phyloP scores from a whole-genome alignment of 92 coral and sea anemone species.

The Epizoanthus ramosus region DNA sequence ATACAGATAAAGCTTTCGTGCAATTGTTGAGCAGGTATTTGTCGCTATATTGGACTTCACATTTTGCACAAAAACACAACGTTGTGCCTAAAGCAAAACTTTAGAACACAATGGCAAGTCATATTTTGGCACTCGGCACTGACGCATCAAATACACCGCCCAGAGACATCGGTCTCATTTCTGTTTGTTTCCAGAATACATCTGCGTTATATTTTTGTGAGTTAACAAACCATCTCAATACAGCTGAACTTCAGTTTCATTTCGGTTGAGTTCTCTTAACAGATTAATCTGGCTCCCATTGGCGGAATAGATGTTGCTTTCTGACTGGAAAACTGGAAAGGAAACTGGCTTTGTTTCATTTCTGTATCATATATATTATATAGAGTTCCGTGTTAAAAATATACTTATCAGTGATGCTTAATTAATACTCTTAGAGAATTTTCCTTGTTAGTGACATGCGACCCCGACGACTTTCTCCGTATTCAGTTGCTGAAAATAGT shows the following conservation, averaged over 20 bases:
- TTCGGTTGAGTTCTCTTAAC: too few relatives aligned
- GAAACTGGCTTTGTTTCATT: neutral
- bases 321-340: neutral
- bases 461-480: neutral
- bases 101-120: neutral
- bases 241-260: neutral
- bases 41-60: slow-evolving; percentile 33
- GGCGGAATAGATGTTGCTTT: neutral
- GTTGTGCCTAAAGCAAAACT: slow-evolving; percentile 24
- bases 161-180: neutral
- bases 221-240: neutral
- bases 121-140: slow-evolving; percentile 21
- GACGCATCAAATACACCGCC: slow-evolving; percentile 39
- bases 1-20: neutral
- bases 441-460: neutral
- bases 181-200: neutral
- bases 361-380: neutral
- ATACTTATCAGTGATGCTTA: neutral
- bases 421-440: neutral
- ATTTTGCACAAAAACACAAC: slow-evolving; percentile 6
- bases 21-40: slow-evolving; percentile 3
- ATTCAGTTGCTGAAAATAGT: neutral
- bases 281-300: neutral
- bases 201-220: neutral
- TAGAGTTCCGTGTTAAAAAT: slow-evolving; percentile 1